These are phyloP conservation scores for Leptodactylus fallax DNA, from an alignment of 2,797 vertebrate species.

Conservation along the genomic window DNA sequence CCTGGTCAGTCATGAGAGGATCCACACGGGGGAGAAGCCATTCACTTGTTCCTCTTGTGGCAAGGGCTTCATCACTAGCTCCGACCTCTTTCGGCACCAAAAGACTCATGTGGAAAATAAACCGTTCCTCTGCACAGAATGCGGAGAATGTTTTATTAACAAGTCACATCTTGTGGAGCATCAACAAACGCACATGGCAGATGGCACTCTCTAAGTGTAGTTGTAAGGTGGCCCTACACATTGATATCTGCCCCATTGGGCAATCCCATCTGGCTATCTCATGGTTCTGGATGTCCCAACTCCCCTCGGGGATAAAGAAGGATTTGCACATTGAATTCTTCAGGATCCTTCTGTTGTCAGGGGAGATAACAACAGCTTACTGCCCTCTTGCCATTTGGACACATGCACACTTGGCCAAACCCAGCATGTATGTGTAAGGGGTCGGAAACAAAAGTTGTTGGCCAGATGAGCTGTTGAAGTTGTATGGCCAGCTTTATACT, in stretches of 20 bases:
- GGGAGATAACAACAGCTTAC: too few relatives aligned
- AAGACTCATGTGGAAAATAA: constrained; percentile 37
- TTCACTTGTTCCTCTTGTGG: constrained; percentile 73
- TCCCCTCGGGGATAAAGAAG: too few relatives aligned
- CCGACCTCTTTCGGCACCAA: constrained; percentile 1
- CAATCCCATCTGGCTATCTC: too few relatives aligned
- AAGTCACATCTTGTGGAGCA: background rate
- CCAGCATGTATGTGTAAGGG: too few relatives aligned
- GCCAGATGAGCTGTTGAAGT: too few relatives aligned
- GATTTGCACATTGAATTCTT: too few relatives aligned
- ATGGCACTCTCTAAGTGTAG: background rate
- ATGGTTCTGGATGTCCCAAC: too few relatives aligned
- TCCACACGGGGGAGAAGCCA: constrained; percentile 61
- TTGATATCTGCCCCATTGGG: too few relatives aligned
- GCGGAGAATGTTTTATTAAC: constrained; percentile 47
- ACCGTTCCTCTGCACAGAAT: constrained; percentile 47
- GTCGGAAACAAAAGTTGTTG: background rate
- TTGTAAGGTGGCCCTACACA: too few relatives aligned
- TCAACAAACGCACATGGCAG: background rate
- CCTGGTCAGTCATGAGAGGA: background rate
- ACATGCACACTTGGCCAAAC: background rate
- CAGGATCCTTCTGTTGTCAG: too few relatives aligned
- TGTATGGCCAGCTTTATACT: too few relatives aligned
- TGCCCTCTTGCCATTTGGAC: too few relatives aligned
- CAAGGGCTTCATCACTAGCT: constrained; percentile 71